phyloP scores from a whole-genome alignment of 2,888 invertebrate species.

The Cepaea hortensis region DNA sequence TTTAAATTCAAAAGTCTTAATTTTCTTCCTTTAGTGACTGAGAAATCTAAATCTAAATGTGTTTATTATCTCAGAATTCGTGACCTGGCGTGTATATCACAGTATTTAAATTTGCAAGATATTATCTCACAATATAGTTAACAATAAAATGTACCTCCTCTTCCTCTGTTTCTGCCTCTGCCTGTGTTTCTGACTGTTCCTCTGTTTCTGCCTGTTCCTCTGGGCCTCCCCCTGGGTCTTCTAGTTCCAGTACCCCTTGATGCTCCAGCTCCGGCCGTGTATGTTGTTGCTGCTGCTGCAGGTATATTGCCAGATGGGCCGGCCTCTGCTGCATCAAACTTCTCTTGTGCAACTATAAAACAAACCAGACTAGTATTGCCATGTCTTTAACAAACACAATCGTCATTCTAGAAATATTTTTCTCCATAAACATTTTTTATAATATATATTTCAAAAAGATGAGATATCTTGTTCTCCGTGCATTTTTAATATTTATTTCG shows the following conservation, averaged over 20 bases:
- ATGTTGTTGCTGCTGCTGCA: constrained; percentile 23
- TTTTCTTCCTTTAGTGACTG: too few relatives aligned
- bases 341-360: constrained; percentile 58
- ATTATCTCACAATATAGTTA: too few relatives aligned
- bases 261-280: neutral
- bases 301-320: constrained; percentile 40
- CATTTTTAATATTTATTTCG: too few relatives aligned
- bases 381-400: neutral
- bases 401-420: neutral
- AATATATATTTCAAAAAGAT: too few relatives aligned
- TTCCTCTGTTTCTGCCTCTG: neutral
- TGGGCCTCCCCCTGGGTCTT: neutral
- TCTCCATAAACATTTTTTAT: too few relatives aligned
- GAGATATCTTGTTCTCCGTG: too few relatives aligned
- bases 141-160: neutral
- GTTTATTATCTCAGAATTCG: too few relatives aligned
- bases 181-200: neutral
- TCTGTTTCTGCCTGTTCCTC: constrained; percentile 6
- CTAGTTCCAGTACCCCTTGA: neutral
- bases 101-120: too few relatives aligned
- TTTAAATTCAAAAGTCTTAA: too few relatives aligned
- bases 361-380: neutral
- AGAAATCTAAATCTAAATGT: too few relatives aligned
- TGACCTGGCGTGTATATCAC: too few relatives aligned
- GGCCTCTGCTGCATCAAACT: constrained; percentile 56